These are phyloP conservation scores for Sakesphorus luctuosus DNA, from an alignment of 2,113 vertebrate genomes.

Conservation along the genomic window DNA sequence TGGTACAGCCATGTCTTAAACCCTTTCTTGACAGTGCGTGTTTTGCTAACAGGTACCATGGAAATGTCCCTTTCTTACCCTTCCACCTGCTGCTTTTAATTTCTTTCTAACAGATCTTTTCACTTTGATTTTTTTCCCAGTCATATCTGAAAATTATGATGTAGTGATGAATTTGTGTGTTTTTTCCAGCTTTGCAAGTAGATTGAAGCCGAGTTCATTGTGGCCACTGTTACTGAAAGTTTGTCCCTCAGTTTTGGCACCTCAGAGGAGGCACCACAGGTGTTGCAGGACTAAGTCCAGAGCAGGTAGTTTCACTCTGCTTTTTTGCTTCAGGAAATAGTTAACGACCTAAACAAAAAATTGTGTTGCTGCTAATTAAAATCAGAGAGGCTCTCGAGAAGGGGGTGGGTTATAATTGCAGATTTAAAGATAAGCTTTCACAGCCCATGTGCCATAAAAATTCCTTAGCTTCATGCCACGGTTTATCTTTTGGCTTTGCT, in stretches of 20 bases:
- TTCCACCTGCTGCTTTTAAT: background rate
- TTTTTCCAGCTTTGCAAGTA: background rate
- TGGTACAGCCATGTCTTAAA: background rate
- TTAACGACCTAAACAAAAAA: background rate
- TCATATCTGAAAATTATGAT: background rate
- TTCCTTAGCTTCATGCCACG: background rate
- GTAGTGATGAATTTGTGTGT: background rate
- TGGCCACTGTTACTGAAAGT: background rate
- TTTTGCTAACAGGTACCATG: background rate
- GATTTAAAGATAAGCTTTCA: constrained; percentile 24
- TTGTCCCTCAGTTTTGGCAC: background rate
- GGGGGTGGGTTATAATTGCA: background rate
- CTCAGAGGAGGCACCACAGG: accelerated
- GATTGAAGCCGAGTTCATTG: background rate
- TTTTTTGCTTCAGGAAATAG: background rate
- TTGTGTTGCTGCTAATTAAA: background rate
- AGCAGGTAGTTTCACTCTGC: background rate
- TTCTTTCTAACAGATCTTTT: background rate
- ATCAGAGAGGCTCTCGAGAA: background rate
- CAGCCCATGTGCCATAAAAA: background rate
- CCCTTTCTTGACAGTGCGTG: background rate
- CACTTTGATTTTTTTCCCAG: background rate
- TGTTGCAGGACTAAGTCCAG: background rate
- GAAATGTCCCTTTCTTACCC: background rate
- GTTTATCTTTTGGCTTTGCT: constrained; percentile 19